phyloP scores from a whole-genome alignment of 2,888 invertebrate genomes.

The Meteorus colon region DNA sequence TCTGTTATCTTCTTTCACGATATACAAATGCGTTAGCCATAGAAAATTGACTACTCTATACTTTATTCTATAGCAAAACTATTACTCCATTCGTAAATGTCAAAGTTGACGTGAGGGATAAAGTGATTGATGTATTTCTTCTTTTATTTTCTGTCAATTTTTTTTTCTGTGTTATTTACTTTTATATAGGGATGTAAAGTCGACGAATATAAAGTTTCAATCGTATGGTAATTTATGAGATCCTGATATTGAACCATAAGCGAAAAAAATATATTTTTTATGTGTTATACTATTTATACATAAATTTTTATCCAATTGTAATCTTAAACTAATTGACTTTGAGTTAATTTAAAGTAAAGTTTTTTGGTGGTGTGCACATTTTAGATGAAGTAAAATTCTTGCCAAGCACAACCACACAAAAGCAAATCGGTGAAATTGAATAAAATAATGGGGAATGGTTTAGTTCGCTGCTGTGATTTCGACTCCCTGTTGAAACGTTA shows the following conservation, averaged over 20 bases:
- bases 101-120: neutral
- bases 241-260: too few relatives aligned
- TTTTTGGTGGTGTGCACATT: slow-evolving; percentile 36
- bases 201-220: too few relatives aligned
- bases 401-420: neutral
- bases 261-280: neutral
- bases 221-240: too few relatives aligned
- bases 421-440: neutral
- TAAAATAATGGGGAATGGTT: neutral
- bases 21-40: neutral
- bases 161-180: too few relatives aligned
- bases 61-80: neutral
- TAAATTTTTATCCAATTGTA: neutral
- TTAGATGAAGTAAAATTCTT: neutral
- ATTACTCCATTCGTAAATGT: slow-evolving; percentile 1
- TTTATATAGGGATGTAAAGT: too few relatives aligned
- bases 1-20: neutral
- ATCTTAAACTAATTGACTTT: slow-evolving; percentile 63
- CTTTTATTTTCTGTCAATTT: too few relatives aligned
- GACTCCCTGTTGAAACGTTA: too few relatives aligned
- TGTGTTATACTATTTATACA: neutral
- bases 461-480: too few relatives aligned
- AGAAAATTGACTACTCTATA: neutral
- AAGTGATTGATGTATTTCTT: too few relatives aligned
- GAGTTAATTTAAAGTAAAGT: slow-evolving; percentile 67